Evolutionary conservation across 2,888 invertebrate species (phyloP), one percentile per base, ranked within the genome.

Genomic region (Yponomeuta malinellus): DNA sequence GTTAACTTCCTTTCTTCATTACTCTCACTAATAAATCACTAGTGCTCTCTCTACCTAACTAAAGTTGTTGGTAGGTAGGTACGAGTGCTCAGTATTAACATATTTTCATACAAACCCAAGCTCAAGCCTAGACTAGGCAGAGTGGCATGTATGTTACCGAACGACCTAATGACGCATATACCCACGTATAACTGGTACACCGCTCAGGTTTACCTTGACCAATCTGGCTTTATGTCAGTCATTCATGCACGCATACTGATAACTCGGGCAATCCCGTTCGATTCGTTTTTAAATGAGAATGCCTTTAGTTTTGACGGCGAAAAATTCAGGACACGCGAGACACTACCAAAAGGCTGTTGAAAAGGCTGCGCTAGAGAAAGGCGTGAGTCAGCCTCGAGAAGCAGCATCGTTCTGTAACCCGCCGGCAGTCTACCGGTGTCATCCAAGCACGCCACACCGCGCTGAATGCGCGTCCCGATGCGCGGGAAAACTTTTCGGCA

Each of bases 181-280:
- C 52, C 52, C 15, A 59, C 52, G 52, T 59, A 15, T 59, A 80
- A 75, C 76, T 81, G 81, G 79, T 81, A 79, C 80, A 81, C 80
- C 75, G 79, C 84, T 78, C 87, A 79, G 71, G 90, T 81, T 90
- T 77, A 76, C 90, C 90, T 90, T 90, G 90, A 89, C 89, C 89
- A 83, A 78, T 77, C 81, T 78, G 76, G 78, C 78, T 70, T 78
- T 85, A 78, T 81, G 79, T 77, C 78, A 81, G 84, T 83, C 86
- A 88, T 88, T 88, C 86, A 89, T 85, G 77, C 76, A 71, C 71
- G 67, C 69, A 71, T 70, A 68, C 37, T 63, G 70, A 68, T 63
- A 68, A 63, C 63, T 33, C 31, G 65, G 15, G 12, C 52, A 15
- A 59, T 59, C 52, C 52, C 52, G 65, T 29, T 65, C 29, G 29